phyloP scores from a whole-genome alignment of 2,888 invertebrate species.

The Pharmacophagus antenor region DNA sequence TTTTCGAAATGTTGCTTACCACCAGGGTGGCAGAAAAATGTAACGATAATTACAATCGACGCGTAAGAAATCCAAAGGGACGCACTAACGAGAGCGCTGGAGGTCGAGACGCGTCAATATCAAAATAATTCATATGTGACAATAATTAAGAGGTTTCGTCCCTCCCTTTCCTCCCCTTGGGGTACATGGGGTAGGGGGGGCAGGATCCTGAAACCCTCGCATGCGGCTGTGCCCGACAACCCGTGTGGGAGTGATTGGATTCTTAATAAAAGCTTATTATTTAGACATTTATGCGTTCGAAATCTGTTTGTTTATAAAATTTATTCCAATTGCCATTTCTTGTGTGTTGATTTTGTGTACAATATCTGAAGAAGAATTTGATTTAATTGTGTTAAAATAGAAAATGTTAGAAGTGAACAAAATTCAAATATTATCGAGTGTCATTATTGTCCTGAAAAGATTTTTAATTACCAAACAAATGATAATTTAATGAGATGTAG shows the following conservation, averaged over 20 bases:
- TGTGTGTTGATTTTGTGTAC: background rate
- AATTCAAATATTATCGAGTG: too few species aligned
- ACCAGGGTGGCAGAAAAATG: constrained; percentile 31
- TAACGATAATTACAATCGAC: constrained; percentile 29
- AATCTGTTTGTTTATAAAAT: constrained; percentile 19
- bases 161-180: constrained; percentile 48
- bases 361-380: too few species aligned
- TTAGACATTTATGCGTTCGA: constrained; percentile 20
- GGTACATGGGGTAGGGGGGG: constrained; percentile 42
- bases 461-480: too few species aligned
- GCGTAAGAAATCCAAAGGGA: constrained; percentile 41
- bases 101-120: constrained; percentile 57
- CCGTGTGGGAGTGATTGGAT: constrained; percentile 46
- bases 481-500: too few species aligned
- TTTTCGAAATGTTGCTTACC: background rate
- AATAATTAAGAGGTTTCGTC: constrained; percentile 67
- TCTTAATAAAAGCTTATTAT: constrained; percentile 39
- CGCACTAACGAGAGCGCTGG: constrained; percentile 39
- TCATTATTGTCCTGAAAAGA: too few species aligned
- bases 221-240: constrained; percentile 33
- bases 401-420: too few species aligned
- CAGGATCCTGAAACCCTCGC: constrained; percentile 49
- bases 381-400: too few species aligned
- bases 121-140: constrained; percentile 77
- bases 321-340: constrained; percentile 11